phyloP scores from a whole-genome alignment of 2,113 vertebrate genomes.

The Podarcis raffonei region DNA sequence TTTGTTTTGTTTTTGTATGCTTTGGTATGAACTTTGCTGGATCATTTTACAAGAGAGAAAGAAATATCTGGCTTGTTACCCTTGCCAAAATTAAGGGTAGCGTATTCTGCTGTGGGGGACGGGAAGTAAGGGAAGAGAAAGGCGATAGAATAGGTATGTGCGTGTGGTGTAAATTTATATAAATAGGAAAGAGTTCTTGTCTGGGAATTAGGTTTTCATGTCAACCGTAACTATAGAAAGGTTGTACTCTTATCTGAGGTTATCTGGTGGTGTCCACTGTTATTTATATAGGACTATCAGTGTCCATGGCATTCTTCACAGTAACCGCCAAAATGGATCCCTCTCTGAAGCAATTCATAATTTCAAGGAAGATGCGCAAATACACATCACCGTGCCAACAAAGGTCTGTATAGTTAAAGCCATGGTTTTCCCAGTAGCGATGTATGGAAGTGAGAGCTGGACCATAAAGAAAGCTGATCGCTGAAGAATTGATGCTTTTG shows the following conservation, averaged over 20 bases:
- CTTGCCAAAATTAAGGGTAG: constrained; percentile 15
- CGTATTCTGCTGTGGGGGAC: neutral
- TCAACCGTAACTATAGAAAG: neutral
- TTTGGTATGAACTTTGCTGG: constrained; percentile 24
- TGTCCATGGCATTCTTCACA: neutral
- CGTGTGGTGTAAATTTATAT: neutral
- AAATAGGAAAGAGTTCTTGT: neutral
- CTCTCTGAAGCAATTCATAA: neutral
- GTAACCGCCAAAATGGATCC: neutral
- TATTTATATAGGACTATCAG: neutral
- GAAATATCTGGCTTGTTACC: constrained; percentile 10
- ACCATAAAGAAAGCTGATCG: no score
- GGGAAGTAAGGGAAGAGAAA: neutral
- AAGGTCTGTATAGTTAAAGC: no score
- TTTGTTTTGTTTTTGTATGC: constrained; percentile 7
- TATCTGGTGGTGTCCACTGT: neutral
- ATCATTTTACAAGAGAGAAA: constrained; percentile 12
- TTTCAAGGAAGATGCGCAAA: neutral
- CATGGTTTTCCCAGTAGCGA: no score
- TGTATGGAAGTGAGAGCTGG: no score
- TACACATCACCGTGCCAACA: neutral
- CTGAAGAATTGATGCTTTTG: no score
- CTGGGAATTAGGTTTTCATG: neutral
- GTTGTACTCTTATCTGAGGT: neutral
- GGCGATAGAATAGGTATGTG: neutral